Evolutionary conservation across 2,113 vertebrate genomes (phyloP), one percentile per base, ranked within the genome.

Genomic region (Raphicerus campestris): DNA sequence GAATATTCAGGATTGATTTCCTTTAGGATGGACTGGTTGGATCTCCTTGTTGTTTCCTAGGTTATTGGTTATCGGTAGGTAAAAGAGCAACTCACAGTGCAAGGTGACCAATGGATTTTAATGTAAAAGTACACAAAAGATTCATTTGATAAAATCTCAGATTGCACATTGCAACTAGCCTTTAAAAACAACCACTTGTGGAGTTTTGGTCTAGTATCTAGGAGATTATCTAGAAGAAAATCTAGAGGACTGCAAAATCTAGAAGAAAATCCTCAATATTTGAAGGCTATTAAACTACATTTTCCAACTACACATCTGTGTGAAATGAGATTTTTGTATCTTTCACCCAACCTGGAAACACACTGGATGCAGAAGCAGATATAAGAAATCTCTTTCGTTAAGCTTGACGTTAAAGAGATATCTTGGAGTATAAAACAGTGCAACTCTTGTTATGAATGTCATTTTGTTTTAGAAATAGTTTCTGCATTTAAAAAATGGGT

Each of bases 191-290:
- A 42, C 80, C 8, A 35, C 73, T 88, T 81, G 30, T 39, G 78
- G 91, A 96, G 49, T 95, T 92, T 95, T 84, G 83, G 66, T 93
- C 10, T 87, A 70, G 16, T 94, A 66, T 73, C 73, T 78, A 86
- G 47, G 11, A 47, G 47, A 49, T 13, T 49, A 49, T 49, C 47
- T 49, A 49, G 47, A 49, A 49, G 47, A 49, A 11, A 49, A 49
- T 49, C 47, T 49, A 49, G 47, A 49, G 47, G 47, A 49, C 13
- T 49, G 47, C 47, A 49, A 49, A 49, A 49, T 49, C 47, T 49
- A 95, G 87, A 89, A 96, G 73, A 82, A 61, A 91, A 80, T 89
- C 58, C 16, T 78, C 56, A 51, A 42, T 32, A 32, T 91, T 51
- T 58, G 45, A 70, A 51, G 35, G 39, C 93, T 92, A 0, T 60